A percentile compares a stretch with the other conserved stretches of the same genome.
Conservation (phyloP, 1,140 invertebrate species). For the Paraescarpia echinospica region DNA sequence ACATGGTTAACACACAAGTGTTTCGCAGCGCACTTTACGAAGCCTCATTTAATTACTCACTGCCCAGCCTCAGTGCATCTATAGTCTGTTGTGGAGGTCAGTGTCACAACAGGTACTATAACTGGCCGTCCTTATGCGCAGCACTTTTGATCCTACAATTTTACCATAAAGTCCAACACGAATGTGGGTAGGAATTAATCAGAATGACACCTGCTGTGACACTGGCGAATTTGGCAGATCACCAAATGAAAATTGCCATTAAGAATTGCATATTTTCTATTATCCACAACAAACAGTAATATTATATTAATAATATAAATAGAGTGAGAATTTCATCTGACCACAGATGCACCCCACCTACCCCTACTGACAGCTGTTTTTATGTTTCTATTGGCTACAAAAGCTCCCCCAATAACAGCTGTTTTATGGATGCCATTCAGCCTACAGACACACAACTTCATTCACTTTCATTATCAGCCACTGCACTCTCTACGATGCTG, state of each 20-base stretch:
- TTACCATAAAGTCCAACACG: not conserved
- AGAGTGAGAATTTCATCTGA: no score
- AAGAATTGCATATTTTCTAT: not conserved
- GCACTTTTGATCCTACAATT: not conserved
- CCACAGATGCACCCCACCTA: no score
- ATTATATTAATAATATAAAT: no score
- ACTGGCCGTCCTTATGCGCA: not conserved
- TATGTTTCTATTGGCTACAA: not conserved
- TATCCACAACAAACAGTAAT: not conserved
- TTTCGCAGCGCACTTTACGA: not conserved
- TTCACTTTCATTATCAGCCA: not conserved
- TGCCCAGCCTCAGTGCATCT: not conserved
- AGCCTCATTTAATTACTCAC: not conserved
- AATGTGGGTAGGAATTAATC: not conserved
- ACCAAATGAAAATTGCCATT: no score
- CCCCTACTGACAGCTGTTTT: not conserved
- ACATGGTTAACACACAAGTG: not conserved
- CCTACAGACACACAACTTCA: not conserved
- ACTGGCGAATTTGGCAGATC: no score
- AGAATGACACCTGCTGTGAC: not conserved
- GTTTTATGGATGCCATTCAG: not conserved
- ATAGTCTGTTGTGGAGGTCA: not conserved
- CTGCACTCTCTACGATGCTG: no score
- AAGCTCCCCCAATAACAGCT: not conserved
- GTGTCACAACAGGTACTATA: not conserved